Evolutionary conservation across 2,888 invertebrate genomes (phyloP).

Genomic region (Leucophora obtusa): DNA sequence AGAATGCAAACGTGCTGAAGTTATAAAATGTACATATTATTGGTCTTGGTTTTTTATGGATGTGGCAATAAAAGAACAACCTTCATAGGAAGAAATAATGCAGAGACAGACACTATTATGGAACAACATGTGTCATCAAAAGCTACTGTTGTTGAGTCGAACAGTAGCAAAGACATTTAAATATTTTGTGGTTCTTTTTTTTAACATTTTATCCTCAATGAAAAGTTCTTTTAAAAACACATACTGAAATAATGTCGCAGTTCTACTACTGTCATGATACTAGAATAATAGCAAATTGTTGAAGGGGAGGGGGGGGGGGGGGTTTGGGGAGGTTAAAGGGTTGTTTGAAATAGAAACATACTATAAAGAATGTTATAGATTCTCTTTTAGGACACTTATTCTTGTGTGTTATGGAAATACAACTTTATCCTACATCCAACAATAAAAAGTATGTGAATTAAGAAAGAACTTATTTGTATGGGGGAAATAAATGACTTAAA

Average conservation of each 20-base stretch:
- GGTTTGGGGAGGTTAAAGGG: background rate
- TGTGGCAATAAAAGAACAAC: conserved; percentile 25
- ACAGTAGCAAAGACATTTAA: conserved; percentile 64
- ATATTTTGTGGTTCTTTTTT: conserved; percentile 61
- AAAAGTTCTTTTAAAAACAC: conserved; percentile 6
- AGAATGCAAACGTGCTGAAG: conserved; percentile 58
- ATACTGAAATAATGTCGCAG: conserved; percentile 16
- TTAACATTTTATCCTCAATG: background rate
- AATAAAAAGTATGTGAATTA: background rate
- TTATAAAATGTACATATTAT: conserved; percentile 42
- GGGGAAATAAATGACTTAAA: too few relatives aligned
- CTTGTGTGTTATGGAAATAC: background rate
- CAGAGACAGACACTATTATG: conserved; percentile 12
- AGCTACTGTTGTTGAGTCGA: conserved; percentile 37
- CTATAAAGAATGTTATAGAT: conserved; percentile 44
- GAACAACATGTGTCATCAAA: conserved; percentile 62
- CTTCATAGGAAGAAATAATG: conserved; percentile 33
- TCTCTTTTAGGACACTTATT: conserved; percentile 44
- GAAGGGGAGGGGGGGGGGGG: background rate
- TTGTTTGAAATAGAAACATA: conserved; percentile 23
- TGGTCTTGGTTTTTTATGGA: conserved; percentile 8
- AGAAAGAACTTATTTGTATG: too few relatives aligned
- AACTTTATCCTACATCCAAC: background rate
- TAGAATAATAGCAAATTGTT: background rate
- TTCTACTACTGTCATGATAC: background rate